phyloP scores from a whole-genome alignment of 2,888 invertebrate genomes.

The Bombyx huttoni region DNA sequence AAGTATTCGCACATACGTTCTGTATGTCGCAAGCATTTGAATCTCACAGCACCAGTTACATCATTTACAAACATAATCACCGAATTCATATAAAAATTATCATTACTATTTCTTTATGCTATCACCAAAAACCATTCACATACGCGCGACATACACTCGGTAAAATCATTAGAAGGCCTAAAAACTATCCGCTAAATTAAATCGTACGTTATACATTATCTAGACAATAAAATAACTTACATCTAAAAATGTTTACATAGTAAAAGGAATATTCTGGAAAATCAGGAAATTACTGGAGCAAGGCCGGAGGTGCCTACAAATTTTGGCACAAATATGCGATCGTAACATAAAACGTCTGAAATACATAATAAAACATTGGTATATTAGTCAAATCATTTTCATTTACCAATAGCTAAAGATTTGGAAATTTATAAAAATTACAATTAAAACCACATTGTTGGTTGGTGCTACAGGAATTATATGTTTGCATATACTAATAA shows the following conservation, averaged over 20 bases:
- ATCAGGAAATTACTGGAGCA: constrained; percentile 24
- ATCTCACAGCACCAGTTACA: constrained; percentile 63
- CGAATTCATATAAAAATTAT: constrained; percentile 7
- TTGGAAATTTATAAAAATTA: too few species aligned
- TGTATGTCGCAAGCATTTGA: constrained; percentile 62
- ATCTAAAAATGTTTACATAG: constrained; percentile 55
- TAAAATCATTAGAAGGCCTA: constrained; percentile 52
- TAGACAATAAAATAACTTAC: constrained; percentile 65
- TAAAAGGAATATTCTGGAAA: constrained; percentile 48
- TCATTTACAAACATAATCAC: constrained; percentile 29
- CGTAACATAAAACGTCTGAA: neutral
- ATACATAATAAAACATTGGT: neutral
- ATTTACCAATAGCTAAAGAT: too few species aligned
- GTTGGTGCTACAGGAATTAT: too few species aligned
- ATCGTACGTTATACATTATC: constrained; percentile 57
- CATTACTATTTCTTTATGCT: constrained; percentile 4
- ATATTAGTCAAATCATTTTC: neutral
- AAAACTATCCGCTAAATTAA: constrained; percentile 54
- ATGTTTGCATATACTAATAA: too few species aligned
- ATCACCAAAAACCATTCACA: constrained; percentile 41
- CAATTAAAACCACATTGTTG: too few species aligned
- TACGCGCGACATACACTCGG: constrained; percentile 61
- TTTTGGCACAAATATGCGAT: constrained; percentile 42
- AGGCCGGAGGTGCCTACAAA: constrained; percentile 23
- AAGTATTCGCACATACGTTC: constrained; percentile 26